Conservation (phyloP, 2,797 vertebrate genomes). For the Acanthiza pusilla region DNA sequence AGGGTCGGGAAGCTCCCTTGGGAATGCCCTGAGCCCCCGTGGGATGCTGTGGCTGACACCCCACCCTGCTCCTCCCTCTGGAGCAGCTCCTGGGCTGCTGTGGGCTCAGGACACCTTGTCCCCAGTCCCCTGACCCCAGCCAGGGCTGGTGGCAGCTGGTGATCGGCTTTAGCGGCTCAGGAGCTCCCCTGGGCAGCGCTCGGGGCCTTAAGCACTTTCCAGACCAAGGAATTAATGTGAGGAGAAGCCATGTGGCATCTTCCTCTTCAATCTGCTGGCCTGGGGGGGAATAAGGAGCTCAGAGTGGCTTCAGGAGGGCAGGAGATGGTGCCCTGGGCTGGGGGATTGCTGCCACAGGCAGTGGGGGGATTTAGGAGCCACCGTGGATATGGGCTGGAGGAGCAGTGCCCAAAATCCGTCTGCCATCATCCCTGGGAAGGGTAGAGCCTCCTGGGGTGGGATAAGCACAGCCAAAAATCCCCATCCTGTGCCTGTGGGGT, state of each 20-base stretch:
- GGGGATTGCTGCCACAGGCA: no score
- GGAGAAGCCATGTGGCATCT: not conserved
- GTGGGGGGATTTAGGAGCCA: not conserved
- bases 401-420: not conserved
- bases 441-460: not conserved
- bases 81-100: not conserved
- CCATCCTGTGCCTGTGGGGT: rapidly evolving
- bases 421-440: not conserved
- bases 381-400: rapidly evolving
- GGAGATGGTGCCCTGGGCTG: not conserved
- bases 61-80: rapidly evolving
- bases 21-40: rapidly evolving
- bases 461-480: not conserved
- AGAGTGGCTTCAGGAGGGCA: not conserved
- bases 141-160: not conserved
- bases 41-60: not conserved
- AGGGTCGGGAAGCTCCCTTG: not conserved
- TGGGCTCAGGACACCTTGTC: not conserved
- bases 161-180: not conserved
- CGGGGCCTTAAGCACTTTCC: not conserved
- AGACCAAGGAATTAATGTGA: not conserved
- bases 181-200: not conserved
- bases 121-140: not conserved
- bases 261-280: not conserved
- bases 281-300: not conserved